Evolutionary conservation across 2,113 vertebrate genomes (phyloP).

Genomic region (Cinclus cinclus): DNA sequence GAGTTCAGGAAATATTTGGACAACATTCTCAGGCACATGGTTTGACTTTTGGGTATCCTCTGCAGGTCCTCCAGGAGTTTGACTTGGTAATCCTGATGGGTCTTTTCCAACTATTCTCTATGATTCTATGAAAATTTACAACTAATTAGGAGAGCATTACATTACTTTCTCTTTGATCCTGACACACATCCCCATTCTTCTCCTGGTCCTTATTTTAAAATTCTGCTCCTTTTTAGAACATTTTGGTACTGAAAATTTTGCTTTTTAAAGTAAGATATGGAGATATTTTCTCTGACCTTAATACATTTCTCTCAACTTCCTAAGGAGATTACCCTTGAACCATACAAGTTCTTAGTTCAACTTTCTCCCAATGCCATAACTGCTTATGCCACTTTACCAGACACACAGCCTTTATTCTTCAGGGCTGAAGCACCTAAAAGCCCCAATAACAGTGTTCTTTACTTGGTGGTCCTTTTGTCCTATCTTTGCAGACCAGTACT

Average conservation of each 20-base stretch:
- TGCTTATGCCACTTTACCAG: neutral
- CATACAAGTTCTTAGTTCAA: neutral
- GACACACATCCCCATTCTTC: neutral
- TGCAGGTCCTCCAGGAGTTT: neutral
- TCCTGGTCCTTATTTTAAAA: neutral
- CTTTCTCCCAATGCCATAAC: neutral
- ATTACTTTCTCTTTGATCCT: neutral
- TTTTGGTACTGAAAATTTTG: neutral
- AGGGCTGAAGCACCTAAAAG: neutral
- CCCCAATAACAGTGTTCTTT: neutral
- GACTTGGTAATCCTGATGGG: neutral
- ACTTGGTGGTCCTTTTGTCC: neutral
- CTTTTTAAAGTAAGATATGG: neutral
- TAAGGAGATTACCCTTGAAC: neutral
- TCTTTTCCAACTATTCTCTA: neutral
- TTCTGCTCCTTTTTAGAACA: neutral
- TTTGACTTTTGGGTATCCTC: neutral
- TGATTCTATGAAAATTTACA: neutral
- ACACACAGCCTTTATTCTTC: neutral
- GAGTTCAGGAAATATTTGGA: neutral
- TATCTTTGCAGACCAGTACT: neutral
- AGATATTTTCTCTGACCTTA: neutral
- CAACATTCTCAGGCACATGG: neutral
- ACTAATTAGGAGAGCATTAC: neutral
- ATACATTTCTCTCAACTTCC: neutral